Conservation (phyloP, 2,888 invertebrate species). For the Limnephilus lunatus region DNA sequence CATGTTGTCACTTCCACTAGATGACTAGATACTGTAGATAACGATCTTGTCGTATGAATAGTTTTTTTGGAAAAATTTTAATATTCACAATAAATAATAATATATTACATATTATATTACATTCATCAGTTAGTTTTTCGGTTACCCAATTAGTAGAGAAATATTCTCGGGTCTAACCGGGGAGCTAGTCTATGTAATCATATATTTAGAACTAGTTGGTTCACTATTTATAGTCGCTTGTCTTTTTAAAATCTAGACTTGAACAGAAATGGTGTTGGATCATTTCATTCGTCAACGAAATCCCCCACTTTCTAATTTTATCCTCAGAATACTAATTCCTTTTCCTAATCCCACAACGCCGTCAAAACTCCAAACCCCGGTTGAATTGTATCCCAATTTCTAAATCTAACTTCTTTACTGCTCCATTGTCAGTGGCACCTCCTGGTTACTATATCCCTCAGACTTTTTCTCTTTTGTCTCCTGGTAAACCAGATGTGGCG, state of each 20-base stretch:
- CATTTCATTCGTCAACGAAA: not conserved
- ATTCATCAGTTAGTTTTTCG: too few relatives aligned
- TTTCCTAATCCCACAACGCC: not conserved
- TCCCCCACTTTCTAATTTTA: not conserved
- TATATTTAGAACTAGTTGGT: too few relatives aligned
- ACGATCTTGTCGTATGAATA: not conserved
- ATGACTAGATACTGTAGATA: too few relatives aligned
- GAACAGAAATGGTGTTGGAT: not conserved
- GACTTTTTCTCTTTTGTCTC: slow-evolving; percentile 13
- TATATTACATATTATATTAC: too few relatives aligned
- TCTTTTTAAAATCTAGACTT: not conserved
- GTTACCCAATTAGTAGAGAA: too few relatives aligned
- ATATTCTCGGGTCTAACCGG: too few relatives aligned
- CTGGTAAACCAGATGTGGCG: not conserved
- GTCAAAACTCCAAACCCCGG: not conserved
- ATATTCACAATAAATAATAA: too few relatives aligned
- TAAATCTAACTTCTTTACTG: slow-evolving; percentile 6
- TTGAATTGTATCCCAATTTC: not conserved
- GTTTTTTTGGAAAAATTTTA: too few relatives aligned
- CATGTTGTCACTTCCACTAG: not conserved
- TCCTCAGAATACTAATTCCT: not conserved
- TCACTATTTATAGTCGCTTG: too few relatives aligned
- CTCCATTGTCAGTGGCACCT: not conserved
- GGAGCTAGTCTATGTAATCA: too few relatives aligned
- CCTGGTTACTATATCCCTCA: not conserved